phyloP scores from a whole-genome alignment of 2,113 vertebrate genomes.

The Silurus glanis region DNA sequence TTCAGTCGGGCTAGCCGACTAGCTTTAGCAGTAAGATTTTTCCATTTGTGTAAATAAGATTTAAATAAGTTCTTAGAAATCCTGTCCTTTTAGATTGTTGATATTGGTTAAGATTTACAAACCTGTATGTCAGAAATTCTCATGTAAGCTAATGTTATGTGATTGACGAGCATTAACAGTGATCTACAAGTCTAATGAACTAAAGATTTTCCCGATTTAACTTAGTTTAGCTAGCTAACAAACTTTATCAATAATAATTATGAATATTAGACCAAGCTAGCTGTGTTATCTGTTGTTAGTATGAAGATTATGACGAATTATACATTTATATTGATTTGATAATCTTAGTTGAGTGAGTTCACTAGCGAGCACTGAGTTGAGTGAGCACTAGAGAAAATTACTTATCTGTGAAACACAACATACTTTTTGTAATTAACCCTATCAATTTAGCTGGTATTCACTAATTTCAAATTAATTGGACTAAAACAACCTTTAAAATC shows the following conservation, averaged over 20 bases:
- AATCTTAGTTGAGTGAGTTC: background rate
- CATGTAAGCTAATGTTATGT: background rate
- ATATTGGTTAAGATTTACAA: background rate
- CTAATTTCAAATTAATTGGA: background rate
- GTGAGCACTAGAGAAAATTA: too few species aligned
- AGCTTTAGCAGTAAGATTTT: background rate
- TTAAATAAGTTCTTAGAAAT: background rate
- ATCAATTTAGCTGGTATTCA: background rate
- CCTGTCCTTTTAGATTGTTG: background rate
- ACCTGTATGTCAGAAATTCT: background rate
- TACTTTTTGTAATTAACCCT: background rate
- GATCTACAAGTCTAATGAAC: background rate
- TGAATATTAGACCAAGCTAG: background rate
- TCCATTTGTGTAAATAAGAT: background rate
- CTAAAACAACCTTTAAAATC: background rate
- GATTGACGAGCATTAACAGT: background rate
- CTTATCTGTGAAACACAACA: too few species aligned
- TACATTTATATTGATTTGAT: background rate
- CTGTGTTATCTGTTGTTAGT: background rate
- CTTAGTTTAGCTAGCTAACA: background rate
- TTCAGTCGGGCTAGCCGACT: background rate
- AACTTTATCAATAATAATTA: background rate
- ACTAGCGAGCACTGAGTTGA: background rate
- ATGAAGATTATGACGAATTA: background rate
- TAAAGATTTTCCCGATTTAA: background rate